These are phyloP conservation scores for Sympetrum striolatum DNA, from an alignment of 2,888 invertebrate species.

Conservation along the genomic window DNA sequence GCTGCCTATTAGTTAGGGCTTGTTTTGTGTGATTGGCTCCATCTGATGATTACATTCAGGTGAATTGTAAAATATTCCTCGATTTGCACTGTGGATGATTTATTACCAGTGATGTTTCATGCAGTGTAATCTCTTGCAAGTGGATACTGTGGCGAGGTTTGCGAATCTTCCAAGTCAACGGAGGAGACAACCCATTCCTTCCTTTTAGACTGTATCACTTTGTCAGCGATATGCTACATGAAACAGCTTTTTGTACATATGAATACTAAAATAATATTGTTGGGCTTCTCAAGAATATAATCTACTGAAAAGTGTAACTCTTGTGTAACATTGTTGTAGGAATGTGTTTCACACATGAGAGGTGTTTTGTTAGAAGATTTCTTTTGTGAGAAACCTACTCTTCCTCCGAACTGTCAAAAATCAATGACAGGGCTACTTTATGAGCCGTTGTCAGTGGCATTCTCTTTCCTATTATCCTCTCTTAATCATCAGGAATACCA, in stretches of 20 bases:
- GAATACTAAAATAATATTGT: constrained; percentile 45
- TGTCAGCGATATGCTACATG: constrained; percentile 47
- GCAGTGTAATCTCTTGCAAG: constrained; percentile 41
- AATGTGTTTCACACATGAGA: constrained; percentile 41
- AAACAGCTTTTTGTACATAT: constrained; percentile 51
- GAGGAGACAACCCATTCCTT: constrained; percentile 26
- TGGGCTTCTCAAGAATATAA: constrained; percentile 44
- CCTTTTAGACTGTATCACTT: constrained; percentile 9
- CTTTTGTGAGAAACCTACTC: constrained; percentile 24
- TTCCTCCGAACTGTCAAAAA: constrained; percentile 30
- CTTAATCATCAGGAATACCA: neutral
- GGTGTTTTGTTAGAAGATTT: constrained; percentile 35
- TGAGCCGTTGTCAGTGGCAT: neutral
- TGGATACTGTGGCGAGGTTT: constrained; percentile 21
- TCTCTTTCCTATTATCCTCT: neutral
- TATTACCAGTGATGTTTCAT: constrained; percentile 49
- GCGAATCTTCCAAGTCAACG: constrained; percentile 34
- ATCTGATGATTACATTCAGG: constrained; percentile 33
- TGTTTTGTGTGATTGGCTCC: constrained; percentile 28
- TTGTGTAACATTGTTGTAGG: constrained; percentile 41
- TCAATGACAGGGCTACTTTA: neutral
- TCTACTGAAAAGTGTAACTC: constrained; percentile 36
- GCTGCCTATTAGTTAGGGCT: constrained; percentile 40
- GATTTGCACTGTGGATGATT: constrained; percentile 48
- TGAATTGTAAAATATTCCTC: constrained; percentile 49